Conservation (phyloP, 2,797 vertebrate genomes). For the Buphagus erythrorhynchus region DNA sequence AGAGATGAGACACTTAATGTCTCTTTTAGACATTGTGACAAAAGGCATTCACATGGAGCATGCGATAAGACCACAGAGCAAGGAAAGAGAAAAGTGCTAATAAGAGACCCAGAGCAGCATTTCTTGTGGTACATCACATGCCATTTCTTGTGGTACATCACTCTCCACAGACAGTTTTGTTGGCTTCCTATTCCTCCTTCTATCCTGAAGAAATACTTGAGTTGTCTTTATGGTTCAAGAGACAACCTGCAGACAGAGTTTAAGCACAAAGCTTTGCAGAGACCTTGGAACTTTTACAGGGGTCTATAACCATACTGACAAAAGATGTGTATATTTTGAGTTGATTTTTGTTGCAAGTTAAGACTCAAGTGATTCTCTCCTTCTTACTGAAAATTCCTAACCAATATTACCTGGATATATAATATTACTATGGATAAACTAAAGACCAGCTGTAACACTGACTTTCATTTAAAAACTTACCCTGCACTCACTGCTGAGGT, state of each 20-base stretch:
- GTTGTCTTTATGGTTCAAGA: background rate
- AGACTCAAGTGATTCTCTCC: background rate
- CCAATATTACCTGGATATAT: background rate
- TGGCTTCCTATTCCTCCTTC: background rate
- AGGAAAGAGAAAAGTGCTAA: background rate
- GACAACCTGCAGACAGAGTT: background rate
- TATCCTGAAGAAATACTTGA: background rate
- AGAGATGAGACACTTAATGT: accelerated
- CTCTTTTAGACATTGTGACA: background rate
- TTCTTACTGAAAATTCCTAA: background rate
- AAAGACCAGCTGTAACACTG: background rate
- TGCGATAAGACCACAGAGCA: accelerated
- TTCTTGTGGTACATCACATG: background rate
- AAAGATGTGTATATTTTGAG: background rate
- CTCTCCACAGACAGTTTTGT: background rate
- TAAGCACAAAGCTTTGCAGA: background rate
- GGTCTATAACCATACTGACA: background rate
- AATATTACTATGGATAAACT: background rate
- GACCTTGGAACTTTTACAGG: background rate
- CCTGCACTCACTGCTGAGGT: background rate
- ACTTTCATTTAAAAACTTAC: background rate
- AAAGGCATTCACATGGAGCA: background rate
- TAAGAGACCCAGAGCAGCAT: background rate
- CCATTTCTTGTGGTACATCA: background rate
- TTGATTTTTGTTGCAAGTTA: background rate